Evolutionary conservation across 2,113 vertebrate species (phyloP).

Genomic region (Halichoerus grypus): DNA sequence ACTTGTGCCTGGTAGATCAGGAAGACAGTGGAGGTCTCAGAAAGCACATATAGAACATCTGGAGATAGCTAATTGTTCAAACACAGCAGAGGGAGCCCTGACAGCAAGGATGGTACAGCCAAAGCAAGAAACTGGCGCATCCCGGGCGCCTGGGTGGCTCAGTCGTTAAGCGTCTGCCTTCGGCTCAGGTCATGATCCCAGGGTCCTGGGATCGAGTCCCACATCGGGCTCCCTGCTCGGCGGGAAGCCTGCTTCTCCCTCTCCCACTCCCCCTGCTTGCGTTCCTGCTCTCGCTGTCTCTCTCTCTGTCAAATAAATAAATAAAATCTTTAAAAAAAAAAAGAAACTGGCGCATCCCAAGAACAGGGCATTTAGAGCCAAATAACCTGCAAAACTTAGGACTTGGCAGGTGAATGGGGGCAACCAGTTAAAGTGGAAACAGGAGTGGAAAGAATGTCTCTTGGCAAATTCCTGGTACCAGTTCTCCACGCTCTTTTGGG

Average conservation of each 20-base stretch:
- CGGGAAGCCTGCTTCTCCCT: too few species aligned
- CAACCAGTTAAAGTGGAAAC: not conserved
- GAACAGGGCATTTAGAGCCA: not conserved
- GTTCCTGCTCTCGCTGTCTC: too few species aligned
- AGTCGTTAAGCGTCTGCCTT: too few species aligned
- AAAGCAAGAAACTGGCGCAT: not conserved
- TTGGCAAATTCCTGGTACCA: not conserved
- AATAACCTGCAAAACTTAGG: not conserved
- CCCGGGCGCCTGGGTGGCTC: too few species aligned
- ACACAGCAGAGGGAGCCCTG: rapidly evolving
- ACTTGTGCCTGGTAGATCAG: not conserved
- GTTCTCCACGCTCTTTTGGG: not conserved
- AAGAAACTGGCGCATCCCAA: not conserved
- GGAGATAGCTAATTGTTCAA: not conserved
- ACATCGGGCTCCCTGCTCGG: too few species aligned
- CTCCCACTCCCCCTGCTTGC: too few species aligned
- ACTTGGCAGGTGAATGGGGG: not conserved
- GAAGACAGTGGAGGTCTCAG: not conserved
- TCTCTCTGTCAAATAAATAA: too few species aligned
- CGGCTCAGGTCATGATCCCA: too few species aligned
- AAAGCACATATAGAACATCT: not conserved
- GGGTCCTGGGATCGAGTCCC: too few species aligned
- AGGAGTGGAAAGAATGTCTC: not conserved
- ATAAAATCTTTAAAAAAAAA: too few species aligned
- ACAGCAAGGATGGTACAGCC: not conserved